Base-by-base conservation (phyloP, 37 sponge, comb jelly and placozoan species). In the Cliona cf. orientalis region DNA sequence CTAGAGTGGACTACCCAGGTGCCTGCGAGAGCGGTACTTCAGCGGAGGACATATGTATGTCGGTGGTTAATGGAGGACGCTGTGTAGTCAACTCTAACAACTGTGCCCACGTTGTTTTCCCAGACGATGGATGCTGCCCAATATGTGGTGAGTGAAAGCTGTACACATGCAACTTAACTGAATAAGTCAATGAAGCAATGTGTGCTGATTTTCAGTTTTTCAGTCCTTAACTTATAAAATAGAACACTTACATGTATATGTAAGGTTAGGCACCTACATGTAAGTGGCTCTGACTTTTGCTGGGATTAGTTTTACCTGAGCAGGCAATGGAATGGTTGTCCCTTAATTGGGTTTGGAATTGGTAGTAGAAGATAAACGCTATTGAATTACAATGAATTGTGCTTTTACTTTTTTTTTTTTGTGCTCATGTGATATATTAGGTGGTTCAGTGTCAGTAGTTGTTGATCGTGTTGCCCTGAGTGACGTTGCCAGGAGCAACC, bases 91-190 rank as follows among this genome's bases (percentile, higher is more conserved):
- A 59, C 33, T 2, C n/a, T n/a, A 9, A 0, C 2, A 73, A 79
- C 5, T 86, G 87, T 72, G 39, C 32, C 17, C 7, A 0, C 61
- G 26, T 55, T 1, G 74, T 79, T 42, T 66, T 43, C 21, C 80
- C 87, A 63, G 34, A 40, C 0, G 75, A 61, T 63, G 80, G 87
- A 44, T 86, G 87, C 57, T 86, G 87, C 45, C 87, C 87, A 32
- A 37, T 80, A 0, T 86, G 87, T 79, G 87, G 87, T 86, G 55
- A 71, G 80, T 58, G 21, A n/a, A n/a, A n/a, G n/a, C n/a, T n/a
- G n/a, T n/a, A n/a, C 59, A 26, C 26, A 58, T n/a, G 59, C 26
- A 58, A n/a, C n/a, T n/a, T n/a, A n/a, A n/a, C n/a, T n/a, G n/a
- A n/a, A n/a, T n/a, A n/a, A n/a, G n/a, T n/a, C n/a, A n/a, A n/a